Evolutionary conservation across 2,113 vertebrate genomes (phyloP).

Genomic region (Halichoeres trimaculatus): DNA sequence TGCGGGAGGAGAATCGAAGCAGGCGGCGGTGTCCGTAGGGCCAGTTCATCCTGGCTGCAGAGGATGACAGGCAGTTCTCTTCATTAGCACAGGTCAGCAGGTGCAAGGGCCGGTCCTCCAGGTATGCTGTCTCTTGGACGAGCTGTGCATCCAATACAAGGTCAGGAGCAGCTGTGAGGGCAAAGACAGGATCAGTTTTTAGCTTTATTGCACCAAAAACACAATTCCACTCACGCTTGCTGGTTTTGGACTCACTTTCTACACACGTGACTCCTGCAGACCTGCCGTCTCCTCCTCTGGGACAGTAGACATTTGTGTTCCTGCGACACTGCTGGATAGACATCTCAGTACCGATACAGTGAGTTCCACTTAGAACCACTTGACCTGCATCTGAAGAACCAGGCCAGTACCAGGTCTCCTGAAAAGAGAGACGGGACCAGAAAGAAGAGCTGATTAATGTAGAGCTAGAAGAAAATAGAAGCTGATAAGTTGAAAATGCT

Average conservation of each 20-base stretch:
- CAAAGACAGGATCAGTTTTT: slow-evolving; percentile 5
- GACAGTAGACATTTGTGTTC: slow-evolving; percentile 89
- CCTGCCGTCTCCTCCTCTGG: slow-evolving; percentile 84
- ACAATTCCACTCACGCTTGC: neutral
- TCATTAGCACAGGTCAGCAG: slow-evolving; percentile 94
- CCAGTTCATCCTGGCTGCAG: slow-evolving; percentile 91
- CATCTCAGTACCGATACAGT: slow-evolving; percentile 87
- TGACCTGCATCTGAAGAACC: slow-evolving; percentile 81
- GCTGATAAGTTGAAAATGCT: neutral
- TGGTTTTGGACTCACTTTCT: slow-evolving; percentile 83
- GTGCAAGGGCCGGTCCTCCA: slow-evolving; percentile 94
- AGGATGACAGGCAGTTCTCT: slow-evolving; percentile 94
- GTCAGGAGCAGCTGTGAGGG: slow-evolving; percentile 88
- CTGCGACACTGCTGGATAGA: slow-evolving; percentile 90
- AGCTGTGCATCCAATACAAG: slow-evolving; percentile 93
- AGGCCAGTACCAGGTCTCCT: slow-evolving; percentile 97
- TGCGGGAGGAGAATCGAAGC: slow-evolving; percentile 96
- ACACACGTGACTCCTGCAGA: slow-evolving; percentile 91
- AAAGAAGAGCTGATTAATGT: slow-evolving; percentile 5
- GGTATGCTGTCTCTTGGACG: slow-evolving; percentile 93
- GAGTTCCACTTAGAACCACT: slow-evolving; percentile 90
- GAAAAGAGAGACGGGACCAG: slow-evolving; percentile 24
- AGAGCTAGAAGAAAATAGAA: neutral
- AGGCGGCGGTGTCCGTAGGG: slow-evolving; percentile 94
- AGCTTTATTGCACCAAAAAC: neutral